Percentiles rank a stretch among this genome's conserved stretches.
phyloP scores from a whole-genome alignment of 2,797 vertebrate species.

The Lophotriccus pileatus region DNA sequence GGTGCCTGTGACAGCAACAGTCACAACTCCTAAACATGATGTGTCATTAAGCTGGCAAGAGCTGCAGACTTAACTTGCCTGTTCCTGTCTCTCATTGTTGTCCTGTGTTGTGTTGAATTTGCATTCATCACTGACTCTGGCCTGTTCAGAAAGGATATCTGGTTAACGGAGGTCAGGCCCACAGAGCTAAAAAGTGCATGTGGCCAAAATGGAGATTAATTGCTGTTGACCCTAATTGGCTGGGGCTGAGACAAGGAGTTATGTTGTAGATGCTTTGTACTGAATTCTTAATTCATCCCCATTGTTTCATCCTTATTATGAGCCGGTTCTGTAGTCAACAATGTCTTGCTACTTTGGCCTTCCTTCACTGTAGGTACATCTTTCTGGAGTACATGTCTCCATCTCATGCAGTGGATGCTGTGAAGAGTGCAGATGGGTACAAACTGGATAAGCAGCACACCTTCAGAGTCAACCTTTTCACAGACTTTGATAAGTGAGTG shows the following conservation, averaged over 20 bases:
- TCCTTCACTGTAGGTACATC: constrained; percentile 83
- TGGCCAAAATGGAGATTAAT: background rate
- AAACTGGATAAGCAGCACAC: constrained; percentile 98
- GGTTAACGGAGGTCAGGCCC: background rate
- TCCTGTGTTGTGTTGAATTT: background rate
- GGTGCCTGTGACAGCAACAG: background rate
- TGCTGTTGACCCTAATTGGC: background rate
- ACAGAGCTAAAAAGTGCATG: background rate
- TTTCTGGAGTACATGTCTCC: constrained; percentile 93
- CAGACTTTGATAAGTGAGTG: constrained; percentile 96
- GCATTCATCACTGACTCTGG: background rate
- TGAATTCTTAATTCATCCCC: background rate
- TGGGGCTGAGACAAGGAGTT: background rate
- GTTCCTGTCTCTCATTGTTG: background rate
- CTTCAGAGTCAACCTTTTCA: constrained; percentile 96
- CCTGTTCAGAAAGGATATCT: background rate
- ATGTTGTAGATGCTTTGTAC: background rate
- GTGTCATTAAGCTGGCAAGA: background rate
- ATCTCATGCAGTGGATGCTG: constrained; percentile 88
- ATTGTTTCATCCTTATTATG: background rate
- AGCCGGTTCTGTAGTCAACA: accelerated
- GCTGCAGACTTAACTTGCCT: background rate
- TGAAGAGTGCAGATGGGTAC: constrained; percentile 95
- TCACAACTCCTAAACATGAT: accelerated
- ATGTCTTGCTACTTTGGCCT: background rate